Evolutionary conservation across 2,113 vertebrate species (phyloP), one percentile per base, ranked within the genome.

Genomic region (Amphiprion percula): DNA sequence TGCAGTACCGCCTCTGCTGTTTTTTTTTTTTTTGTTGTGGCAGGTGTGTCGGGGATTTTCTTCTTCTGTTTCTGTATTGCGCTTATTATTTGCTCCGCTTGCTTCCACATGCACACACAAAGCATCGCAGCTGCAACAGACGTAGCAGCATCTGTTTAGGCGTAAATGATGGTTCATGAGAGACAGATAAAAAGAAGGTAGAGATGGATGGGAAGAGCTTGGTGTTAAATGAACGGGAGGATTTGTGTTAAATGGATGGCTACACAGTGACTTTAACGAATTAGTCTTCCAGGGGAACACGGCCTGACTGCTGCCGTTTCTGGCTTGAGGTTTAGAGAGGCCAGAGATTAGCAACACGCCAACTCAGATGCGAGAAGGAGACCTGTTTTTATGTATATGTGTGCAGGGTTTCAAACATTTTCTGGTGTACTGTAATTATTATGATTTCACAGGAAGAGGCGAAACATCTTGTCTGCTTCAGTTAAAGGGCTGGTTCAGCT

Each of bases 61-160:
- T 23, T 59, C 68, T 55, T 77, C 58, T 58, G 26, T 90, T 86
- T 72, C 14, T 55, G 63, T 73, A 82, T 89, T 85, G 76, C 75
- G 54, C 55, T 76, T 81, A 83, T 87, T 88, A 87, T 63, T 81
- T 79, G 64, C 77, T 65, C 37, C 6, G 23, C 68, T 81, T 50
- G 23, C 37, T 72, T 62, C 69, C 80, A 10, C 47, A 9, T 58
- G 17, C 16, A 12, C 46, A 46, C 64, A 23, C 64, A 44, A 30
- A 46, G 67, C 23, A 39, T 24, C 6, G 14, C 39, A 52, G 37
- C 75, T 58, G 47, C 59, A 76, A 54, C 79, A 80, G 78, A 70
- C 54, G 17, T 26, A 39, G 63, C 63, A 65, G 86, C 88, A 92
- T 89, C 89, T 90, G 87, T 80, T 87, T 88, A n/a, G 62, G 76